phyloP scores from a whole-genome alignment of 2,113 vertebrate species.

The Dromaius novaehollandiae region DNA sequence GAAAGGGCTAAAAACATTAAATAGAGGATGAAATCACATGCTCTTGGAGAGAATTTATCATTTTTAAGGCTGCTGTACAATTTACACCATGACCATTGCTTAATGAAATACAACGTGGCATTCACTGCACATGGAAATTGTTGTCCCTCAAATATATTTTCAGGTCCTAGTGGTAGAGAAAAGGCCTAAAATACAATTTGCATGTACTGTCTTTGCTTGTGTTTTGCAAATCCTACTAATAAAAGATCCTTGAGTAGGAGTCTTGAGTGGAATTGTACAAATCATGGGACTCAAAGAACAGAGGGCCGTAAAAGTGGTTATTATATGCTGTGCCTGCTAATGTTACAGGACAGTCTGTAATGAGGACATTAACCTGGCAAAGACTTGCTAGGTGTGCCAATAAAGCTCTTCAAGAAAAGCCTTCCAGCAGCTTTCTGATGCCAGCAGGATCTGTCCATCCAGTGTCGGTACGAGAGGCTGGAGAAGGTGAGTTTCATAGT shows the following conservation, averaged over 20 bases:
- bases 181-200: not conserved
- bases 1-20: not conserved
- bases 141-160: not conserved
- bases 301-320: not conserved
- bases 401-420: not conserved
- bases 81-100: not conserved
- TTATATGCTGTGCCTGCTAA: not conserved
- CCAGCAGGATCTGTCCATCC: not conserved
- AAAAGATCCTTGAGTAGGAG: not conserved
- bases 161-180: not conserved
- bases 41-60: not conserved
- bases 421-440: not conserved
- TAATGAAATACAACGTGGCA: not conserved
- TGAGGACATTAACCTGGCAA: not conserved
- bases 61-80: not conserved
- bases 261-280: not conserved
- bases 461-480: not conserved
- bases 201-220: not conserved
- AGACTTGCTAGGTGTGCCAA: not conserved
- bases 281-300: not conserved
- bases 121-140: not conserved
- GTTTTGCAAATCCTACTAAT: not conserved
- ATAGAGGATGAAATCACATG: not conserved
- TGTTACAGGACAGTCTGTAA: not conserved
- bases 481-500: not conserved